Conservation (phyloP, 2,113 vertebrate genomes). For the Centropus unirufus region DNA sequence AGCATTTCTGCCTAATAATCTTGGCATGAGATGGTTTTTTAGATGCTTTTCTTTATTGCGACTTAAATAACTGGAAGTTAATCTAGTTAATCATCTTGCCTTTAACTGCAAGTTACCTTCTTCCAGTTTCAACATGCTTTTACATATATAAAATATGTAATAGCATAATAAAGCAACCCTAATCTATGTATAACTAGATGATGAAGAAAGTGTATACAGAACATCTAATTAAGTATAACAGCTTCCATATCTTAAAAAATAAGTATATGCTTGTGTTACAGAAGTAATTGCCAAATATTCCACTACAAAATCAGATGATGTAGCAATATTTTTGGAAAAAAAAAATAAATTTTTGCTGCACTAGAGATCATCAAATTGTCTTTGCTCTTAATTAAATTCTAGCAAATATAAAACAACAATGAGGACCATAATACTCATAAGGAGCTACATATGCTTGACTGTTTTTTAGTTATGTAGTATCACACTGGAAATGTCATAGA, state of each 20-base stretch:
- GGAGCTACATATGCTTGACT: neutral
- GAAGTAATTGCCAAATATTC: neutral
- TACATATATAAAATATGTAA: neutral
- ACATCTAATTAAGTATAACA: neutral
- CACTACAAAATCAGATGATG: neutral
- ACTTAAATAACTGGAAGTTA: neutral
- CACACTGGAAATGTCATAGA: neutral
- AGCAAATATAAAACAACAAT: neutral
- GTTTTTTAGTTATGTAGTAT: neutral
- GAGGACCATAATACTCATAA: neutral
- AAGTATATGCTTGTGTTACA: neutral
- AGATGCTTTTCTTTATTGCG: neutral
- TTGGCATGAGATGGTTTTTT: neutral
- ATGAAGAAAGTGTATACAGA: neutral
- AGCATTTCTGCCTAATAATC: neutral
- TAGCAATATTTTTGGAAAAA: neutral
- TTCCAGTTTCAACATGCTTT: neutral
- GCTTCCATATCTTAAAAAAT: neutral
- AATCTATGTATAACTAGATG: neutral
- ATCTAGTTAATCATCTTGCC: neutral
- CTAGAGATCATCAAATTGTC: neutral
- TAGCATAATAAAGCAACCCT: neutral
- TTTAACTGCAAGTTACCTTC: neutral
- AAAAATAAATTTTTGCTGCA: neutral
- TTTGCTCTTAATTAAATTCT: slow-evolving; percentile 1